These are phyloP conservation scores for Eulithis prunata DNA, from an alignment of 2,888 invertebrate species.

Conservation along the genomic window DNA sequence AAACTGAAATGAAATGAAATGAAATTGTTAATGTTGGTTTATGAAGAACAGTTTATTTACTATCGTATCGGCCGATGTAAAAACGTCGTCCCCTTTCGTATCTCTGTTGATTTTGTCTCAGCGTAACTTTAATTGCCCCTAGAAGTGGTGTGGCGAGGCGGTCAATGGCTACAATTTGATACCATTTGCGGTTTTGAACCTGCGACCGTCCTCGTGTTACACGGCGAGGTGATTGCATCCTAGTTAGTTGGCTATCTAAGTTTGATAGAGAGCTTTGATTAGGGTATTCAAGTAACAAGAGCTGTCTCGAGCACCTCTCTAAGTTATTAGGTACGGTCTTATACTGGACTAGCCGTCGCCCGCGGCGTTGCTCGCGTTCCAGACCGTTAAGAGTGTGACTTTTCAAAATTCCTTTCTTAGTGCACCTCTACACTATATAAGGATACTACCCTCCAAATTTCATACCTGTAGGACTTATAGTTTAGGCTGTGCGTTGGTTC, in stretches of 20 bases:
- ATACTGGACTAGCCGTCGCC: too few species aligned
- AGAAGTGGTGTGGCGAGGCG: conserved; percentile 52
- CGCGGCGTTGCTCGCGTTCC: too few species aligned
- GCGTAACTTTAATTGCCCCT: conserved; percentile 72
- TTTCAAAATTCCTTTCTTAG: too few species aligned
- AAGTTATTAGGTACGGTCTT: background rate
- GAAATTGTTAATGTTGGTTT: too few species aligned
- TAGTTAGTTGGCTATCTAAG: conserved; percentile 20
- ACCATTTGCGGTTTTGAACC: conserved; percentile 50
- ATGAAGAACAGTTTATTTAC: background rate
- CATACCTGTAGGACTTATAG: too few species aligned
- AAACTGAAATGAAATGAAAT: too few species aligned
- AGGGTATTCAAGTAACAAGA: conserved; percentile 28
- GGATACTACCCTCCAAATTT: too few species aligned
- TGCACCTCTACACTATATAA: too few species aligned
- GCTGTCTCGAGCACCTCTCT: background rate
- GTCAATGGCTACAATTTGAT: conserved; percentile 72
- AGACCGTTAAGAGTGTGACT: too few species aligned
- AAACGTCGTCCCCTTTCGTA: conserved; percentile 26
- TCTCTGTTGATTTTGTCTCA: conserved; percentile 59
- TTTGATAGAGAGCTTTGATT: conserved; percentile 26
- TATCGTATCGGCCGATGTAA: conserved; percentile 17
- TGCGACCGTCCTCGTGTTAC: conserved; percentile 45
- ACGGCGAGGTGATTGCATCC: conserved; percentile 52
- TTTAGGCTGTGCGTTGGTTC: too few species aligned